Evolutionary conservation across 2,888 invertebrate species (phyloP).

Genomic region (Phragmatobia fuliginosa): DNA sequence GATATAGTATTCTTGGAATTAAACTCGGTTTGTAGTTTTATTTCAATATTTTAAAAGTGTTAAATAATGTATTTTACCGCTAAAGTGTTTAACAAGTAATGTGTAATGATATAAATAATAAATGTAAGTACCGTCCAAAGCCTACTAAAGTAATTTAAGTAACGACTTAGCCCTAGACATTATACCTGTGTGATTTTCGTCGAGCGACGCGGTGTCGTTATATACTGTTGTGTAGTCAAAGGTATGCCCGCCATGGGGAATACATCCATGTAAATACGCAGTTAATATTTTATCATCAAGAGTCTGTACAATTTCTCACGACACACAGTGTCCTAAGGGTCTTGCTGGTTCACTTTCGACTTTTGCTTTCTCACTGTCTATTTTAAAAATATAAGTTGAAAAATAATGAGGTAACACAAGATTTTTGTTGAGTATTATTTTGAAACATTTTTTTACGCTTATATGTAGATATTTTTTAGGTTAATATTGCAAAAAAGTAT

Average conservation of each 20-base stretch:
- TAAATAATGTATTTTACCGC: neutral
- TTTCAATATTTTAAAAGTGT: too few relatives aligned
- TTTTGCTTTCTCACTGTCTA: conserved; percentile 6
- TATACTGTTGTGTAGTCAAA: too few relatives aligned
- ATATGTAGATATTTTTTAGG: too few relatives aligned
- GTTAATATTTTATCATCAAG: conserved; percentile 23
- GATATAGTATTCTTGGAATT: too few relatives aligned
- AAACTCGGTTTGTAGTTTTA: too few relatives aligned
- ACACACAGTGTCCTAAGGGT: neutral
- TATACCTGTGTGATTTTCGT: conserved; percentile 1
- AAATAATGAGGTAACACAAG: too few relatives aligned
- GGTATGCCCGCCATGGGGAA: conserved; percentile 13
- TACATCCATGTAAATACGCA: conserved; percentile 12
- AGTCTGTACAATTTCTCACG: conserved; percentile 16
- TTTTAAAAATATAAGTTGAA: neutral
- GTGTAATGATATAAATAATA: too few relatives aligned
- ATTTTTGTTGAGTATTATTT: too few relatives aligned
- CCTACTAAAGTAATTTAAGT: neutral
- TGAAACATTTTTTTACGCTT: too few relatives aligned
- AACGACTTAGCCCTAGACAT: conserved; percentile 1
- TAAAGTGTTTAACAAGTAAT: neutral
- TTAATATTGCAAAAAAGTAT: too few relatives aligned
- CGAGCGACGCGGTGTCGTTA: too few relatives aligned
- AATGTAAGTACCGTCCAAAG: too few relatives aligned
- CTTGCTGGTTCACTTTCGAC: conserved; percentile 9